Base-by-base conservation (phyloP, 2,113 vertebrate genomes). In the Felis catus region DNA sequence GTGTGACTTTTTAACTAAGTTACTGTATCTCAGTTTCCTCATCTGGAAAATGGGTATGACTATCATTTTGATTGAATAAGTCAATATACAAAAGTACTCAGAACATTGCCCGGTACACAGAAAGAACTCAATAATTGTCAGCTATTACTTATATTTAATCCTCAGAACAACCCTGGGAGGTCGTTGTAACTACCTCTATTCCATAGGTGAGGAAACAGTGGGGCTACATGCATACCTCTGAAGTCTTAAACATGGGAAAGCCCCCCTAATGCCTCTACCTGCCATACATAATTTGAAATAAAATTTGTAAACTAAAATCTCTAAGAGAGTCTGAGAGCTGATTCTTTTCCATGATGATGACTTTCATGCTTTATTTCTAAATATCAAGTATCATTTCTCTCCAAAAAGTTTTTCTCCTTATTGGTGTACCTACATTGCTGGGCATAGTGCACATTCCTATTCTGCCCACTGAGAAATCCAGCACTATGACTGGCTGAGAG, bases 251-350 rank as follows among this genome's bases (percentile, higher is more conserved):
- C 11, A 31, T 3, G 15, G 29, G 19, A 36, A 76, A 94, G 66
- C 55, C 23, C 3, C 3, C 4, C 45, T 39, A 39, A 58, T 16
- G 70, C 29, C 45, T 89, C 58, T 1, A 6, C 25, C 39, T 2
- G 2, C 31, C 9, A 19, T 36, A 51, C 31, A 41, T 66, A 41
- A 89, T 61, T 80, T 87, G 33, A 94, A 68, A 70, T 90, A 33
- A 70, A 95, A 91, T 66, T 45, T 31, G 7, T 82, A 96, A 82
- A 66, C 51, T 58, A 58, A 88, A 90, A 27, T 79, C 79, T 88
- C n/a, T 58, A 48, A 73, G 25, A 95, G 61, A 19, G 7, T 61
- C 21, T 29, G 23, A 45, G n/a, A 58, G 39, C 23, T 51, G 10
- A 51, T 45, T 51, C 58, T 18, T 93, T 23, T 25, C 70, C 45